These are phyloP conservation scores for Balearica regulorum DNA, from an alignment of 2,797 vertebrate species.

Conservation along the genomic window DNA sequence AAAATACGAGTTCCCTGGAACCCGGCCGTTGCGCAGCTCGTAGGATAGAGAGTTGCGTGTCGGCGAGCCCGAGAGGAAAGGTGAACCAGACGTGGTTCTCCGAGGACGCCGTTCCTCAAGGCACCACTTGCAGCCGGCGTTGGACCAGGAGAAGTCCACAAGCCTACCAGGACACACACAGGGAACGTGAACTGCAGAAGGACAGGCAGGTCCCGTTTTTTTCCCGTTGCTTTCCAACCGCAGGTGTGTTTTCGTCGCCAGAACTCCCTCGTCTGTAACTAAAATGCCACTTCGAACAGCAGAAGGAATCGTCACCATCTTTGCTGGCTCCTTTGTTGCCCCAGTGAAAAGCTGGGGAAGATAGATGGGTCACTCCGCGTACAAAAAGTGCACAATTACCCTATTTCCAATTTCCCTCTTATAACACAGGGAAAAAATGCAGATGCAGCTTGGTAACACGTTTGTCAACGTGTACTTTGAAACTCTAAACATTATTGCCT, in stretches of 20 bases:
- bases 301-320: accelerated
- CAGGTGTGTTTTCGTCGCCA: background rate
- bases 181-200: accelerated
- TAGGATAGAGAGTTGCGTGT: accelerated
- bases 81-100: background rate
- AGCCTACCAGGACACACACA: background rate
- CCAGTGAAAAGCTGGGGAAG: background rate
- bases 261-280: background rate
- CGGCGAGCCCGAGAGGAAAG: accelerated
- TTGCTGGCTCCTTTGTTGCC: background rate
- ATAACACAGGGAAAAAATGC: background rate
- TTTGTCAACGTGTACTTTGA: background rate
- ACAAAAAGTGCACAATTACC: background rate
- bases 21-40: accelerated
- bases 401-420: background rate
- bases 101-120: accelerated
- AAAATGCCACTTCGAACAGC: background rate
- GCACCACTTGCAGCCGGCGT: accelerated
- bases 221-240: background rate
- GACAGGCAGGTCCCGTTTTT: accelerated
- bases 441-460: background rate
- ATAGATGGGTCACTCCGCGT: too few relatives aligned
- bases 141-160: background rate
- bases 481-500: background rate
- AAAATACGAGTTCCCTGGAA: background rate